Base-by-base conservation (phyloP, 2,888 invertebrate genomes). In the Apodemia mormo region DNA sequence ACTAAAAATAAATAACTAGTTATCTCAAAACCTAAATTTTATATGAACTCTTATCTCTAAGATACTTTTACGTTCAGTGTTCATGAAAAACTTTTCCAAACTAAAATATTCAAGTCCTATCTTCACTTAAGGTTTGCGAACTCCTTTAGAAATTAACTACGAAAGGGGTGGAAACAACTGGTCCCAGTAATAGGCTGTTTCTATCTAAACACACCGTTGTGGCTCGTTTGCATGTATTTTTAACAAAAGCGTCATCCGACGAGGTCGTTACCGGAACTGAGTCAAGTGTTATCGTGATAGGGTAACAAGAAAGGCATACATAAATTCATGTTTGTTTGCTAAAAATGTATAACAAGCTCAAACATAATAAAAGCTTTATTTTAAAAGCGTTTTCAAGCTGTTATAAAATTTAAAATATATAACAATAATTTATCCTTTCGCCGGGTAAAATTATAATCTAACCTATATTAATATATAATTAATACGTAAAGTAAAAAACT, bases 151-250 rank as follows among this genome's bases (percentile, higher is more conserved):
- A 61, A 61, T 61, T 61, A 61, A 61, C 30, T 61, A 12, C 33
- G 12, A 61, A 61, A 61, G 61, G 61, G 61, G 30, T 61, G 61
- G 33, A 30, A 61, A 30, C 61, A 61, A 61, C 61, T 61, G 61
- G 61, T 61, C 9, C 33, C 61, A 4, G 43, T 49, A 37, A 45
- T 65, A 68, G 64, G 65, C 54, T 52, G 65, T 67, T 67, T 49
- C 40, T 40, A 54, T 43, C 56, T 67, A 58, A 67, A 67, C 67
- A 43, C 56, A 75, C 72, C 75, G 77, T 77, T 78, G 79, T 73
- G 73, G 73, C 79, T 81, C 79, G 82, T 82, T 84, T 80, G 78
- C 78, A 74, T 82, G 81, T 82, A 84, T 85, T 85, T 85, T 83
- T 83, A 83, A 84, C 80, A 76, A 76, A 76, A 68, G 68, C 68